A percentile compares a stretch with the other conserved stretches of the same genome.
These are phyloP conservation scores for Didymodactylos carnosus DNA, from an alignment of 2,888 invertebrate species.

Conservation along the genomic window DNA sequence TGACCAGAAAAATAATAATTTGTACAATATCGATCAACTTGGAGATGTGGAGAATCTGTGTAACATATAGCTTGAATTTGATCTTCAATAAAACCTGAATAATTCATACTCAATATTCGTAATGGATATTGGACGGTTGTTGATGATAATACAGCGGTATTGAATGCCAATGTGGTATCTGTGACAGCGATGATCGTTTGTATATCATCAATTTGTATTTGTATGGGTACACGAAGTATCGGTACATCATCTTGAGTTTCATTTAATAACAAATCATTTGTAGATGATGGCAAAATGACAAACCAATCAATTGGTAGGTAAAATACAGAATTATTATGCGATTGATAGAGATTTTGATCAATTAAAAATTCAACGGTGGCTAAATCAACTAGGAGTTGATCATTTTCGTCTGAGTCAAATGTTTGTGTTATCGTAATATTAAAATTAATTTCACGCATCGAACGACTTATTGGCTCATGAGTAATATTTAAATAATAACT, in stretches of 20 bases:
- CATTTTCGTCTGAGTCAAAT: neutral
- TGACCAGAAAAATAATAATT: neutral
- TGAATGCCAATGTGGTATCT: neutral
- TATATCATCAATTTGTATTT: neutral
- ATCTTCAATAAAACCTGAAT: neutral
- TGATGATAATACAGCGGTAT: neutral
- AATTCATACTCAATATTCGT: neutral
- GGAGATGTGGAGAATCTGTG: neutral
- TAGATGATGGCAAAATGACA: too few relatives aligned
- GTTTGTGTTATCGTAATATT: neutral
- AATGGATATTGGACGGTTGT: neutral
- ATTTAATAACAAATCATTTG: too few relatives aligned
- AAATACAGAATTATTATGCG: neutral
- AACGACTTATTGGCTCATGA: neutral
- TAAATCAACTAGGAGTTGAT: neutral
- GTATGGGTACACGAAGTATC: neutral
- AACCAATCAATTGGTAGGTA: neutral
- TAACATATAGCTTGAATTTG: neutral
- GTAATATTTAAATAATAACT: neutral
- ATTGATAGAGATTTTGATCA: neutral
- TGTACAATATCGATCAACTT: neutral
- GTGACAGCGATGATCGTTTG: neutral
- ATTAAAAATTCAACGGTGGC: neutral
- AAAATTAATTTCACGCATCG: neutral
- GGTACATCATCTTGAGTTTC: neutral